Conservation (phyloP, 2,797 vertebrate genomes). For the Otus scops region DNA sequence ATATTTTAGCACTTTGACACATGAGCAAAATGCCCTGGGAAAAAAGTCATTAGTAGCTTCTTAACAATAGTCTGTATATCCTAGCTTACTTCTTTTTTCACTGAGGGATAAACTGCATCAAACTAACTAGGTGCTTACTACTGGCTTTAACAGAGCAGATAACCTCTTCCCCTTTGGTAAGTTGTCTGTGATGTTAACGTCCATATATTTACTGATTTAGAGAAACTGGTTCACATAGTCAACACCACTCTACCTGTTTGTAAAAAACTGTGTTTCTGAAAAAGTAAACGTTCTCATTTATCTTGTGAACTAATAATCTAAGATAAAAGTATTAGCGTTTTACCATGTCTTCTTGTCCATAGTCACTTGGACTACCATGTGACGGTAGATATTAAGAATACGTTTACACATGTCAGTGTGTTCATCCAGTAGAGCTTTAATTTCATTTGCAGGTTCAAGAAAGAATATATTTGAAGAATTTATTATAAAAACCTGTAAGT, state of each 20-base stretch:
- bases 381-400: conserved; percentile 97
- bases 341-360: conserved; percentile 99
- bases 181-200: background rate
- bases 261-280: too few relatives aligned
- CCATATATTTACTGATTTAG: background rate
- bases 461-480: conserved; percentile 97
- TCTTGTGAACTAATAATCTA: background rate
- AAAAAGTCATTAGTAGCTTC: background rate
- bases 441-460: conserved; percentile 94
- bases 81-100: background rate
- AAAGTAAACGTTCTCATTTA: background rate
- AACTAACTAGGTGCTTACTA: background rate
- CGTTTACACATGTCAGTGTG: conserved; percentile 99
- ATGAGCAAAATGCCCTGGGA: background rate
- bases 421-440: conserved; percentile 93
- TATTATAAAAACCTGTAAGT: conserved; percentile 91
- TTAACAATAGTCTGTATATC: background rate
- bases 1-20: background rate
- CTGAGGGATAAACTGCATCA: background rate
- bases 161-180: background rate
- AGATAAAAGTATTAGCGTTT: conserved; percentile 23
- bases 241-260: background rate
- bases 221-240: background rate
- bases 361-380: conserved; percentile 96
- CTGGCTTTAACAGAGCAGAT: background rate